Conservation (phyloP, 2,113 vertebrate genomes). For the Gymnocephalus cernua region DNA sequence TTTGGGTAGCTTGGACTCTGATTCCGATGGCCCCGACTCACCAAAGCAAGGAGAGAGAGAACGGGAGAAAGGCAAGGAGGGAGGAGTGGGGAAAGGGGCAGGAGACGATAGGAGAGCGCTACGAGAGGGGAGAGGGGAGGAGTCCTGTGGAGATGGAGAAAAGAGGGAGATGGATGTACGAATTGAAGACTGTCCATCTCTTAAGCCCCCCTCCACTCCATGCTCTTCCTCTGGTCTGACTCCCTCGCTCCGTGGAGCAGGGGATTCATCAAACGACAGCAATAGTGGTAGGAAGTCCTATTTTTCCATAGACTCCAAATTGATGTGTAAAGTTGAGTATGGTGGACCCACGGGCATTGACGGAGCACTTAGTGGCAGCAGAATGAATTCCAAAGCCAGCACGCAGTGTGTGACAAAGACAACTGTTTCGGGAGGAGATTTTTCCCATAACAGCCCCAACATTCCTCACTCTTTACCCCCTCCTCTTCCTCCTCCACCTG, state of each 20-base stretch:
- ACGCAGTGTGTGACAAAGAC: slow-evolving; percentile 81
- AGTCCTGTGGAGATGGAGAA: slow-evolving; percentile 77
- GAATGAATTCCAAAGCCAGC: slow-evolving; percentile 82
- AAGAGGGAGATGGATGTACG: slow-evolving; percentile 78
- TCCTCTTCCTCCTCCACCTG: slow-evolving; percentile 93
- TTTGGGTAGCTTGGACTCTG: slow-evolving; percentile 94
- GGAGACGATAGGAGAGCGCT: slow-evolving; percentile 77
- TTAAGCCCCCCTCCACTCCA: slow-evolving; percentile 84
- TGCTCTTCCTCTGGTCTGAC: slow-evolving; percentile 78
- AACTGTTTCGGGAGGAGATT: slow-evolving; percentile 80
- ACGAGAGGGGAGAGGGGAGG: slow-evolving; percentile 78
- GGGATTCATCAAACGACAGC: slow-evolving; percentile 79
- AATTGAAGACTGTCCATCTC: slow-evolving; percentile 83
- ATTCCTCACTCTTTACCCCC: slow-evolving; percentile 79
- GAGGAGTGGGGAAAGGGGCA: slow-evolving; percentile 65
- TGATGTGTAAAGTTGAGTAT: slow-evolving; percentile 84
- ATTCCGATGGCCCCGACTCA: slow-evolving; percentile 90
- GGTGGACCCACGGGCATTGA: slow-evolving; percentile 63
- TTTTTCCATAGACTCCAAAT: slow-evolving; percentile 85
- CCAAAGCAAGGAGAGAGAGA: slow-evolving; percentile 83
- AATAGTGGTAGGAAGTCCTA: slow-evolving; percentile 82
- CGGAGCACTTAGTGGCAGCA: slow-evolving; percentile 65
- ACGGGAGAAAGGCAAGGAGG: slow-evolving; percentile 81
- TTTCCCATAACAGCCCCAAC: slow-evolving; percentile 80
- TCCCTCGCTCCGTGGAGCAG: slow-evolving; percentile 75